Evolutionary conservation across 2,797 vertebrate genomes (phyloP).

Genomic region (Amniataba percoides): DNA sequence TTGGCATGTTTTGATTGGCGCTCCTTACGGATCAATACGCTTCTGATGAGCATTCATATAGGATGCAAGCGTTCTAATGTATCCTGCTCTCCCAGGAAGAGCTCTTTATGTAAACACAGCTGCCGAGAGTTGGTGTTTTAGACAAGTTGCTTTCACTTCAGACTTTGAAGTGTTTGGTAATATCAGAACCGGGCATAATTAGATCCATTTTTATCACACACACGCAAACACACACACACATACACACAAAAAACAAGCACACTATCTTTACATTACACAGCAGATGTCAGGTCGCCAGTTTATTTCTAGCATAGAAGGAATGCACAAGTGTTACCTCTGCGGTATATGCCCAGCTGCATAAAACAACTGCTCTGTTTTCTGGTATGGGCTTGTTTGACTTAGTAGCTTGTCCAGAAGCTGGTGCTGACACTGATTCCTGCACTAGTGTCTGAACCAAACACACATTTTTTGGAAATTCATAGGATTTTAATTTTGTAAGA

Average conservation of each 20-base stretch:
- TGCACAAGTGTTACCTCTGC: conserved; percentile 68
- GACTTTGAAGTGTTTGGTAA: conserved; percentile 26
- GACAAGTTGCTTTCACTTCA: conserved; percentile 4
- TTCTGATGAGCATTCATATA: conserved; percentile 26
- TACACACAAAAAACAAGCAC: not conserved
- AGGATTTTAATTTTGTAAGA: not conserved
- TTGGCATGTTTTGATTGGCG: conserved; percentile 58
- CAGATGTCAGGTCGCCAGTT: conserved; percentile 67
- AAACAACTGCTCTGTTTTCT: conserved; percentile 59
- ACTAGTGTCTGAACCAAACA: conserved; percentile 12
- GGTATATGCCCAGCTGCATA: conserved; percentile 62
- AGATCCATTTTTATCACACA: conserved; percentile 42
- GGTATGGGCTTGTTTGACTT: conserved; percentile 38
- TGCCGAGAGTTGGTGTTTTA: conserved; percentile 9
- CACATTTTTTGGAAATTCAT: not conserved
- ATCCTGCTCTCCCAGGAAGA: not conserved
- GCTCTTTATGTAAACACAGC: conserved; percentile 14
- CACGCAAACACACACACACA: conserved; percentile 7
- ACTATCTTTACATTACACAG: conserved; percentile 60
- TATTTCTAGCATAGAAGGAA: conserved; percentile 72
- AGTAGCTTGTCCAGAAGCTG: conserved; percentile 19
- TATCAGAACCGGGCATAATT: conserved; percentile 19
- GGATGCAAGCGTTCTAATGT: conserved; percentile 16
- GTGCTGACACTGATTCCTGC: conserved; percentile 10
- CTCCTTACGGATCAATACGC: conserved; percentile 49